phyloP scores from a whole-genome alignment of 2,113 vertebrate genomes.

The Nycticebus coucang region DNA sequence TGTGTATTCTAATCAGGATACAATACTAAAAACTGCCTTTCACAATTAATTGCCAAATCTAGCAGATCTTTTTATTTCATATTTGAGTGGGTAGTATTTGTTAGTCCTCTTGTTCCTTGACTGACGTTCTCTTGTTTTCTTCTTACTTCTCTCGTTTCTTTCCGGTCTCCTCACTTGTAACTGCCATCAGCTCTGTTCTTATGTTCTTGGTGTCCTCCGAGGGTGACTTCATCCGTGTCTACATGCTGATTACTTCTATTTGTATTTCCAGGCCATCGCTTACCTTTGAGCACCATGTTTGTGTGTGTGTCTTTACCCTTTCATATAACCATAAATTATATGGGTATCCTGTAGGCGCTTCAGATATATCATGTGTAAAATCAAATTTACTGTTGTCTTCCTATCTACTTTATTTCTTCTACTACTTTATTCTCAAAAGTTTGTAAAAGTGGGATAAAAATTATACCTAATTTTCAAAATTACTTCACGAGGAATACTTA shows the following conservation, averaged over 20 bases:
- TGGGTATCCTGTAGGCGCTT: background rate
- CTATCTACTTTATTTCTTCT: constrained; percentile 1
- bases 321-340: background rate
- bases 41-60: background rate
- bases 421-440: background rate
- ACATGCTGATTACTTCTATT: background rate
- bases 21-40: constrained; percentile 25
- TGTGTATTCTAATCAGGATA: background rate
- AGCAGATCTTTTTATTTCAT: constrained; percentile 9
- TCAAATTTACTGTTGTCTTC: background rate
- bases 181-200: background rate
- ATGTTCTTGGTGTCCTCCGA: background rate
- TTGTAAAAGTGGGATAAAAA: constrained; percentile 30
- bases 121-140: background rate
- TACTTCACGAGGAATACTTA: background rate
- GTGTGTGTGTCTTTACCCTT: background rate
- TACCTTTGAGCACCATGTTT: background rate
- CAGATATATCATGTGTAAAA: background rate
- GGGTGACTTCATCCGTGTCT: background rate
- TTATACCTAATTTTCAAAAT: constrained; percentile 34
- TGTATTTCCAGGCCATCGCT: constrained; percentile 14
- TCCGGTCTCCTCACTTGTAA: background rate
- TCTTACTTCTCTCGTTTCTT: constrained; percentile 4
- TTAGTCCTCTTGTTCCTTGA: background rate
- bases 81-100: constrained; percentile 13